Evolutionary conservation across 1,140 invertebrate species (phyloP), one percentile per base, ranked within the genome.

Genomic region (Brachionus manjavacas): DNA sequence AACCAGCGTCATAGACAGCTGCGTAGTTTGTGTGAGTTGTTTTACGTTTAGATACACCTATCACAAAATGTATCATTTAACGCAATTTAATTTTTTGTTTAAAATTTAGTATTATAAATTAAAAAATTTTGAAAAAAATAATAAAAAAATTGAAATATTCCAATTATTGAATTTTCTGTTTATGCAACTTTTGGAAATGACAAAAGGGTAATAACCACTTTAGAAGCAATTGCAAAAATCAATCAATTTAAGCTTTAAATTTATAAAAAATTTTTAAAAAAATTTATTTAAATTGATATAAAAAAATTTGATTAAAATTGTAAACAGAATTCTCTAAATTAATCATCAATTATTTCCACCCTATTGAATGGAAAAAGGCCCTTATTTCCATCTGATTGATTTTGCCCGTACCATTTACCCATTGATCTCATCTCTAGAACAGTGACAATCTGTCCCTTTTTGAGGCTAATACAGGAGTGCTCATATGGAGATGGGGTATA

Each of bases 311-410:
- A 46, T 46, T 46, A 46, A 46, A 70, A 70, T 39, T n/a, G 12
- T 23, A n/a, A 70, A 70, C 66, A 70, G 12, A 28, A 28, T 70
- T 28, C 1, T 70, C 25, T 66, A 66, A 70, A 11, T 46, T 46
- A 74, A 52, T 64, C 12, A 31, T 81, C 23, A 12, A 31, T 60
- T 64, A 64, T 39, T 81, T 81, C 52, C 9, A 81, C 79, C 16
- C 79, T 23, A 81, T 81, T 81, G 64, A 81, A 81, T 35, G 79
- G 79, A 81, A 81, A 81, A 14, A 81, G 79, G 3, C 79, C 79
- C 31, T 43, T 60, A 64, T 64, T 81, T 14, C 79, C 79, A 28
- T 81, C 52, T 3, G 52, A 64, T 12, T 64, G 31, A 49, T 23
- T 25, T 49, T 80, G 28, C 9, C 79, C 79, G 16, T n/a, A 81